Evolutionary conservation across 2,113 vertebrate genomes (phyloP).

Genomic region (Percina caprodes): DNA sequence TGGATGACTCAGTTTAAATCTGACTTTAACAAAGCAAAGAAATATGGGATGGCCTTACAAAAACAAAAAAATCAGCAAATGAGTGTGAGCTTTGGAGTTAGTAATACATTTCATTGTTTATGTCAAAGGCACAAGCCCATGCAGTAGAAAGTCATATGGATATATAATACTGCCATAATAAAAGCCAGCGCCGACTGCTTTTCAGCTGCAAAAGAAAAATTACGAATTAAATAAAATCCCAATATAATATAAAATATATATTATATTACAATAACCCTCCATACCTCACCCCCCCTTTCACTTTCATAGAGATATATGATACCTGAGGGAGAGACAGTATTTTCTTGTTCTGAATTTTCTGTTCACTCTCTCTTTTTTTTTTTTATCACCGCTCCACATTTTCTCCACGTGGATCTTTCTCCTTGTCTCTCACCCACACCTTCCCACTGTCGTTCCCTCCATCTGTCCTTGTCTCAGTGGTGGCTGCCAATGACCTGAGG

Average conservation of each 20-base stretch:
- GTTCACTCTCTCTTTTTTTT: neutral
- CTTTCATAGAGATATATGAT: slow-evolving; percentile 14
- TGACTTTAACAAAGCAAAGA: too few species aligned
- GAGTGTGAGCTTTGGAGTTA: neutral
- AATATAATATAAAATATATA: neutral
- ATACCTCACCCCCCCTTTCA: neutral
- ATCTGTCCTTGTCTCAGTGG: slow-evolving; percentile 82
- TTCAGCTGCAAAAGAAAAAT: slow-evolving; percentile 32
- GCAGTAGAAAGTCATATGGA: neutral
- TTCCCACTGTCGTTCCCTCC: slow-evolving; percentile 28
- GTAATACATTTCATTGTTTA: neutral
- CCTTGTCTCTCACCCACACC: slow-evolving; percentile 20
- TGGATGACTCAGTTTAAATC: too few species aligned
- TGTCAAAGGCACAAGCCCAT: neutral
- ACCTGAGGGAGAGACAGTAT: slow-evolving; percentile 23
- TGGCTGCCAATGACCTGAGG: slow-evolving; percentile 97
- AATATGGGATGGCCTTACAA: too few species aligned
- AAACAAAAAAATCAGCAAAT: too few species aligned
- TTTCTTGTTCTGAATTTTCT: slow-evolving; percentile 46
- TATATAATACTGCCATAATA: neutral
- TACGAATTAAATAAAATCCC: slow-evolving; percentile 9
- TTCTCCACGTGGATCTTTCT: slow-evolving; percentile 31
- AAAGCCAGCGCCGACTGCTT: neutral
- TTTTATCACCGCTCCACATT: slow-evolving; percentile 3
- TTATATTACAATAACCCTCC: too few species aligned